Base-by-base conservation (phyloP, 2,113 vertebrate species). In the Manacus vitellinus region DNA sequence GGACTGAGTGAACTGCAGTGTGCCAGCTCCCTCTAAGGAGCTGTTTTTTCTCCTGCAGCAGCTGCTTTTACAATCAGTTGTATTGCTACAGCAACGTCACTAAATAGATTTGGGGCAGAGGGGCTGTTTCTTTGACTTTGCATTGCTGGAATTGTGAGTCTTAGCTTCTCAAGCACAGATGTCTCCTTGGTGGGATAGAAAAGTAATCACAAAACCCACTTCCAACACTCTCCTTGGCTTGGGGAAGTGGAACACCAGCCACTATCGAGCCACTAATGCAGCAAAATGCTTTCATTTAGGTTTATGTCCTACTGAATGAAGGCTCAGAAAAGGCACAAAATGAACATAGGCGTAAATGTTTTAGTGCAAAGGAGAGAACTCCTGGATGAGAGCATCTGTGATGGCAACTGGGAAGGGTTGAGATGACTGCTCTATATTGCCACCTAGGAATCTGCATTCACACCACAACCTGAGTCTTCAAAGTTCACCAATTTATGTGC, bases 1-100 rank as follows among this genome's bases (percentile, higher is more conserved):
- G 12, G 8, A 17, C 23, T 3, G 19, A 41, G 37, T 3, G 5
- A 65, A 31, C 22, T 62, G 41, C 2, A 0, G 5, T 1, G 0
- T 28, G 24, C 13, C 62, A 58, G 62, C 10, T 82, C 30, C 62
- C 49, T 56, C 24, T 14, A 14, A 33, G 33, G 14, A 39, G 20
- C 20, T 78, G 66, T 37, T 52, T 37, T 10, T 27, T 55, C 58
- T 74, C 14, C 75, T 41, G 39, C 25, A 72, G 44, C 43, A 58
- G 8, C 5, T 23, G 20, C 22, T 41, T 81, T 73, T 70, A 4
- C 35, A 25, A 37, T n/a, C 1, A 2, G 8, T 37, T 76, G 19
- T n/a, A 39, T 24, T 58, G 31, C n/a, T 23, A 22, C 33, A 65
- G 35, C 19, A 63, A 33, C 14, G 19, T 8, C 23, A 75, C 21